Conservation (phyloP, 1,140 invertebrate genomes). For the Dufourea novaeangliae region DNA sequence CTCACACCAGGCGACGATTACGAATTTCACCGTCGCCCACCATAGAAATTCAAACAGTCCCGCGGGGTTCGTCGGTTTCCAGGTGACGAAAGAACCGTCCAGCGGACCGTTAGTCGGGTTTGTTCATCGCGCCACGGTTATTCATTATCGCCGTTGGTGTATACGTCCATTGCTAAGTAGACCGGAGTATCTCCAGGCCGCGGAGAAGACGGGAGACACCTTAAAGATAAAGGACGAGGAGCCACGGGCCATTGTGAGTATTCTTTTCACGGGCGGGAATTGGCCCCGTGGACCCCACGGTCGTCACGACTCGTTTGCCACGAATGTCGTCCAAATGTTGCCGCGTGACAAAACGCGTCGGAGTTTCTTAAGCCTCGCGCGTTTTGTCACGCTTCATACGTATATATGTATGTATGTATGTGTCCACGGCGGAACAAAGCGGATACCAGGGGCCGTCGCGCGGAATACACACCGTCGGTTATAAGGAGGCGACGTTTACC, state of each 20-base stretch:
- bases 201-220: constrained; percentile 10
- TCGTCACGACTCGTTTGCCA: constrained; percentile 68
- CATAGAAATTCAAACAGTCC: constrained; percentile 20
- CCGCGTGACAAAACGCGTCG: constrained; percentile 59
- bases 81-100: constrained; percentile 31
- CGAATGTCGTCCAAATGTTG: constrained; percentile 64
- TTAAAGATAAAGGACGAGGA: constrained; percentile 56
- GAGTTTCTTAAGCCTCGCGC: constrained; percentile 49
- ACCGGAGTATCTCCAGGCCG: constrained; percentile 20
- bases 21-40: neutral
- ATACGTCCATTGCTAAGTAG: constrained; percentile 43
- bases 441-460: neutral
- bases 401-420: no score
- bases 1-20: neutral
- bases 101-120: constrained; percentile 42
- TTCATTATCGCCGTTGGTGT: constrained; percentile 47
- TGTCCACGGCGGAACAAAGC: neutral
- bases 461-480: neutral
- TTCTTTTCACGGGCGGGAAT: constrained; percentile 58
- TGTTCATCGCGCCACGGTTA: constrained; percentile 28
- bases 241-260: constrained; percentile 50
- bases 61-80: neutral
- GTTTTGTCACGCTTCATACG: constrained; percentile 58
- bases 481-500: neutral
- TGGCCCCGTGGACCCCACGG: constrained; percentile 27